These are phyloP conservation scores for Ophion slaviceki DNA, from an alignment of 2,888 invertebrate species.

Conservation along the genomic window DNA sequence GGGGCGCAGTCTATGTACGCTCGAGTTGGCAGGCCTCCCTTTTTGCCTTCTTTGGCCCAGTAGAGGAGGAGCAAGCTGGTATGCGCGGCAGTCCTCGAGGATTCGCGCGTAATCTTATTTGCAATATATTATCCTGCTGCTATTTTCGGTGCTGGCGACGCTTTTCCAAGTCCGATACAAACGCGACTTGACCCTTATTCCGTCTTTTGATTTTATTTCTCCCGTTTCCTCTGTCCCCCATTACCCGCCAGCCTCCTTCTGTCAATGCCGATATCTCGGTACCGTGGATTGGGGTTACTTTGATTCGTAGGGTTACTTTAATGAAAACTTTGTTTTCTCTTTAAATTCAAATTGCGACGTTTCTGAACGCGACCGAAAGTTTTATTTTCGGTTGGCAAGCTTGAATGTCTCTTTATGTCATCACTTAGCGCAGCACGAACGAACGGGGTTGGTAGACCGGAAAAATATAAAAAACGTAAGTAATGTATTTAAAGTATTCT, in stretches of 20 bases:
- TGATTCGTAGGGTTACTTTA: too few species aligned
- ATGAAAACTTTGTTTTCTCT: too few species aligned
- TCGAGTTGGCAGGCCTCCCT: conserved; percentile 34
- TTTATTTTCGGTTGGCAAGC: too few species aligned
- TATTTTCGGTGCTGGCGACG: conserved; percentile 50
- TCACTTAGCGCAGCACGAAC: too few species aligned
- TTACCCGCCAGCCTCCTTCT: conserved; percentile 13
- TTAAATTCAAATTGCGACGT: too few species aligned
- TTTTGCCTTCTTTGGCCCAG: conserved; percentile 33
- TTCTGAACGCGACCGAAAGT: too few species aligned
- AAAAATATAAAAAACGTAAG: too few species aligned
- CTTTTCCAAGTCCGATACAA: conserved; percentile 52
- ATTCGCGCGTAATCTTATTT: conserved; percentile 80
- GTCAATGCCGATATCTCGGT: neutral
- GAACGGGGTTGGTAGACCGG: too few species aligned
- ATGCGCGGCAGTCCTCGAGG: conserved; percentile 55
- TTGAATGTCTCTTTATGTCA: too few species aligned
- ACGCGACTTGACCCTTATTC: conserved; percentile 50
- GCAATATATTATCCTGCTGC: conserved; percentile 77
- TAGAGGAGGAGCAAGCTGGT: conserved; percentile 40
- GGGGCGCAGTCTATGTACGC: conserved; percentile 45
- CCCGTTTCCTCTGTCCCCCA: neutral
- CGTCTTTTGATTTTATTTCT: conserved; percentile 46
- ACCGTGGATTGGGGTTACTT: too few species aligned
- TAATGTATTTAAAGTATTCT: too few species aligned